phyloP scores from a whole-genome alignment of 2,113 vertebrate species.

The Psettodes erumei region DNA sequence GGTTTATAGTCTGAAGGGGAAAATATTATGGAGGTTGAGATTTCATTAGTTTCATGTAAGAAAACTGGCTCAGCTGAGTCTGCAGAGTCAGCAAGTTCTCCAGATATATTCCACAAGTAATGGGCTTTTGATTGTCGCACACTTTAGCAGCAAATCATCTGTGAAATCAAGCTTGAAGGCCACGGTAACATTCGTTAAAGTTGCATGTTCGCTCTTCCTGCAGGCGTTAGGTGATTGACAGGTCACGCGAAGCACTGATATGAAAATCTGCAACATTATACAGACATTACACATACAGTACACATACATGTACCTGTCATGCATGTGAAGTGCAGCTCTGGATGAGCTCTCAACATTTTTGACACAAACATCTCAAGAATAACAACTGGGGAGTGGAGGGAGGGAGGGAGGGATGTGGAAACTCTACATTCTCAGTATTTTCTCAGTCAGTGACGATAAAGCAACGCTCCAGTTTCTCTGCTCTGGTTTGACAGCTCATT shows the following conservation, averaged over 20 bases:
- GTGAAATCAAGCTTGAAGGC: neutral
- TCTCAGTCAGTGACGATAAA: neutral
- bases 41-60: neutral
- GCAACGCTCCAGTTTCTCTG: neutral
- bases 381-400: neutral
- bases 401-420: constrained; percentile 4
- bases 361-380: neutral
- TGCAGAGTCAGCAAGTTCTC: neutral
- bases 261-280: constrained; percentile 15
- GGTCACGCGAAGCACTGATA: neutral
- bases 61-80: neutral
- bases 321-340: neutral
- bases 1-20: neutral
- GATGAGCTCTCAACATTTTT: neutral
- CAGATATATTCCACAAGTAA: neutral
- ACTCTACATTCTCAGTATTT: neutral
- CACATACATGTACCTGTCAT: neutral
- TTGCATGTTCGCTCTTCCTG: too few relatives aligned
- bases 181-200: neutral
- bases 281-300: neutral
- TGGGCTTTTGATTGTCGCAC: neutral
- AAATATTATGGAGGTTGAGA: neutral
- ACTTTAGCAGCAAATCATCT: neutral
- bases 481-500: constrained; percentile 21
- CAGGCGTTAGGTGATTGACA: neutral